These are phyloP conservation scores for Orycteropus afer DNA, from an alignment of 2,113 vertebrate genomes.

Conservation along the genomic window DNA sequence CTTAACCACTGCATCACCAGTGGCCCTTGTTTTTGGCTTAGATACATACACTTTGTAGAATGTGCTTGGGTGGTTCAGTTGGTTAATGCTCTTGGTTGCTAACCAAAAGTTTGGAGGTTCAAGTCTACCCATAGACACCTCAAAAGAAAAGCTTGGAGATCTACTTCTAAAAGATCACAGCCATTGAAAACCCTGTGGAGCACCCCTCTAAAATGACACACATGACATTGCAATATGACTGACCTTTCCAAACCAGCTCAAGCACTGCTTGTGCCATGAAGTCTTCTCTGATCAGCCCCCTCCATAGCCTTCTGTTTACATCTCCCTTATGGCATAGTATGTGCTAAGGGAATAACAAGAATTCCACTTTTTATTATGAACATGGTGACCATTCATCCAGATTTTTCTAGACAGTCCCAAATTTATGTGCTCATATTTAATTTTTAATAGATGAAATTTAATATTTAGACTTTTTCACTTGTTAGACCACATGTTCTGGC, in stretches of 20 bases:
- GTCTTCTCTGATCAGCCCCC: background rate
- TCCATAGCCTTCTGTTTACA: background rate
- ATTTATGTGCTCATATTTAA: background rate
- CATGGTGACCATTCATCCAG: background rate
- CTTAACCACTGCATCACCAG: too few species aligned
- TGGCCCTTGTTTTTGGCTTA: too few species aligned
- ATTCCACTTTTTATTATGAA: background rate
- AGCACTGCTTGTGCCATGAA: background rate
- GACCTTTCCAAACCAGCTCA: background rate
- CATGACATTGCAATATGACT: background rate
- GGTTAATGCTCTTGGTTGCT: background rate
- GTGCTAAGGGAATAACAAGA: background rate
- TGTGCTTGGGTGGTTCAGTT: background rate
- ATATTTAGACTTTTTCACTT: background rate
- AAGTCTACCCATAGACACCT: background rate
- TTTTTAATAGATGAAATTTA: constrained; percentile 10
- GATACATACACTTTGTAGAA: background rate
- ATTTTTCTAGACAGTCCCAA: background rate
- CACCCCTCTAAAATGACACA: background rate
- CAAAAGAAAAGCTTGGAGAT: background rate
- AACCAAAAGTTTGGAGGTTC: background rate
- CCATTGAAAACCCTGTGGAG: background rate
- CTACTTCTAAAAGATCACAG: background rate
- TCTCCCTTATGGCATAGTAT: background rate
- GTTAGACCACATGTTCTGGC: background rate